Evolutionary conservation across 2,797 vertebrate species (phyloP), one percentile per base, ranked within the genome.

Genomic region (Sitta carolinensis): DNA sequence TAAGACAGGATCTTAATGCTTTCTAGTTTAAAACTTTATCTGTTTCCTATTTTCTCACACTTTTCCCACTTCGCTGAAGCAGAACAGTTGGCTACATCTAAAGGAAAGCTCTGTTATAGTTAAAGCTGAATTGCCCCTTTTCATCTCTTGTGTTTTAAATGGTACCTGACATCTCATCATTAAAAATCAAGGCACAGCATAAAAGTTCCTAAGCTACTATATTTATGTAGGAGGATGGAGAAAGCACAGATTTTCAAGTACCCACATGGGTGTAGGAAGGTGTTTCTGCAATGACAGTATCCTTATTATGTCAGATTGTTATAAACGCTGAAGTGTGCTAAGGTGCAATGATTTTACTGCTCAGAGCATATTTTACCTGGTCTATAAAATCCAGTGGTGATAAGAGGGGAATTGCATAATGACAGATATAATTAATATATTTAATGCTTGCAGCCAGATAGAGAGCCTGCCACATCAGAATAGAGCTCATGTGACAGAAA

Each of bases 211-310:
- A 85, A 94, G 84, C 66, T 94, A 94, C 94, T 94, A 81, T 84
- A 85, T 84, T 92, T 95, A 91, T 91, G 91, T 93, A 78, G 89
- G 95, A 95, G 52, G 89, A 82, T 93, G 79, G 84, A 96, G 87
- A 95, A 94, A 96, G 95, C 84, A 91, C 69, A 94, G 84, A 95
- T 95, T 95, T 96, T 95, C 95, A 93, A 95, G 92, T 94, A 95
- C 92, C 77, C 90, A 94, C 91, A 95, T 91, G 94, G 68, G 76
- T 94, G 95, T 94, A 84, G 94, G 94, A 95, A 95, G 91, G 91
- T 96, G 95, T 95, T 96, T 96, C 94, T 96, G 90, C 86, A 95
- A 47, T 89, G 81, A 83, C 92, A 81, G 91, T 87, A 96, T 91
- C 93, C 92, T 94, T 96, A 94, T 95, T 94, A 97, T 95, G 93